Percentiles rank a stretch among this genome's conserved stretches.
These are phyloP conservation scores for Caenorhabditis afra DNA, from an alignment of 2,888 invertebrate genomes.

Conservation along the genomic window DNA sequence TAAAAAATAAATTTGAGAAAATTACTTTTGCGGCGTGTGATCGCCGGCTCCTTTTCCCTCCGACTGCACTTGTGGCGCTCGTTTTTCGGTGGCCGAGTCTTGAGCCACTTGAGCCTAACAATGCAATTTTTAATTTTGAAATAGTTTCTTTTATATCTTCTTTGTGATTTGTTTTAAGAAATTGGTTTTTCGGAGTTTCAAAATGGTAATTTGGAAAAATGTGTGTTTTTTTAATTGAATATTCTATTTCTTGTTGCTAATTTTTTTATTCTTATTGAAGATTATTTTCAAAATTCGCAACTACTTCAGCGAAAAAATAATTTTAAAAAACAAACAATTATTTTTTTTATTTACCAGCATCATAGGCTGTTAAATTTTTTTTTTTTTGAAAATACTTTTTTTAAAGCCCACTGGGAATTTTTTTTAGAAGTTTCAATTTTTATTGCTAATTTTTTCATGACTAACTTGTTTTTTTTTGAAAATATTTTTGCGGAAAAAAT, in stretches of 20 bases:
- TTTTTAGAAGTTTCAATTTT: too few relatives aligned
- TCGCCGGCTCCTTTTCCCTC: conserved; percentile 62
- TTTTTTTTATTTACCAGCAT: too few relatives aligned
- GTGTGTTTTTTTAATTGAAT: too few relatives aligned
- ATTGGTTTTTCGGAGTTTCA: too few relatives aligned
- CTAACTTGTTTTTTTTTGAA: too few relatives aligned
- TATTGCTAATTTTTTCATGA: too few relatives aligned
- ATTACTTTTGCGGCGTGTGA: conserved; percentile 52
- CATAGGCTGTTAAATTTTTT: too few relatives aligned
- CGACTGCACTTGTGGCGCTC: conserved; percentile 72
- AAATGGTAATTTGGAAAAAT: too few relatives aligned
- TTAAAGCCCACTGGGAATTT: too few relatives aligned
- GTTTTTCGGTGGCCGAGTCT: conserved; percentile 74
- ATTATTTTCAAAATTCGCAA: neutral
- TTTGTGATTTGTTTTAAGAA: neutral
- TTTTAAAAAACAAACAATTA: too few relatives aligned
- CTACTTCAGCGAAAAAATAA: neutral
- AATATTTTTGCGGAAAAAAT: neutral
- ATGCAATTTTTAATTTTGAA: neutral
- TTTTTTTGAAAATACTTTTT: too few relatives aligned
- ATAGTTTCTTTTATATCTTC: neutral
- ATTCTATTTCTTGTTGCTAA: too few relatives aligned
- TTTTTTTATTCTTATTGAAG: neutral
- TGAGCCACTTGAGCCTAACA: conserved; percentile 73
- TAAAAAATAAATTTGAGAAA: conserved; percentile 1